phyloP scores from a whole-genome alignment of 2,888 invertebrate species.

The Drosophila paranaensis region DNA sequence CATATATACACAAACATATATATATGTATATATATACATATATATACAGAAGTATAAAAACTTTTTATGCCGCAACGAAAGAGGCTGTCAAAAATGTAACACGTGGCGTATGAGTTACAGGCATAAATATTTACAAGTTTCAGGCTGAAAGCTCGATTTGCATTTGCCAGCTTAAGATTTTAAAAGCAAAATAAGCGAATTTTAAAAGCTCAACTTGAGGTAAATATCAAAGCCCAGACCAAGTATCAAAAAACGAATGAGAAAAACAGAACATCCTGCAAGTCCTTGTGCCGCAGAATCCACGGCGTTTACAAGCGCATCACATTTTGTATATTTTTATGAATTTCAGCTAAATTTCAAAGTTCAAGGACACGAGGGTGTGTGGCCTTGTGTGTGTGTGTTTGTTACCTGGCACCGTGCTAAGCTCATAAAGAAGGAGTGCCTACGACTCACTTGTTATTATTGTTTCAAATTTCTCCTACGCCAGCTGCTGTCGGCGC shows the following conservation, averaged over 20 bases:
- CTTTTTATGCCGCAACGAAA: constrained; percentile 33
- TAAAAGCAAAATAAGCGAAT: constrained; percentile 19
- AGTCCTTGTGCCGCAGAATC: constrained; percentile 2
- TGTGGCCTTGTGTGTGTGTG: constrained; percentile 1
- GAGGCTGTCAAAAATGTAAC: constrained; percentile 18
- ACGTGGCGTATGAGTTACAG: constrained; percentile 7
- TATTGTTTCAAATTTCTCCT: constrained; percentile 46
- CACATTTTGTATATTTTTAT: constrained; percentile 20
- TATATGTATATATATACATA: background rate
- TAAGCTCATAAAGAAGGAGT: constrained; percentile 6
- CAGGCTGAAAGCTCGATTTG: constrained; percentile 11
- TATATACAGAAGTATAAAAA: constrained; percentile 14
- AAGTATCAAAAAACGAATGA: background rate
- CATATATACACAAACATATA: background rate
- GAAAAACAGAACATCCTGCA: background rate
- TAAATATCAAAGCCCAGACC: background rate
- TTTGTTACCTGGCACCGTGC: constrained; percentile 17
- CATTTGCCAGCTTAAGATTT: constrained; percentile 17
- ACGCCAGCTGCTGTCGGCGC: constrained; percentile 17
- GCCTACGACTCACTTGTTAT: constrained; percentile 18
- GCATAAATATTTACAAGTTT: constrained; percentile 34
- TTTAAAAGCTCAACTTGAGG: constrained; percentile 13
- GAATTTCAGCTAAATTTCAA: constrained; percentile 37
- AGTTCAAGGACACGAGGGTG: constrained; percentile 53
- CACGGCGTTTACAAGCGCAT: constrained; percentile 12